Conservation (phyloP, 1,140 invertebrate genomes). For the Drosophila ohnishii region DNA sequence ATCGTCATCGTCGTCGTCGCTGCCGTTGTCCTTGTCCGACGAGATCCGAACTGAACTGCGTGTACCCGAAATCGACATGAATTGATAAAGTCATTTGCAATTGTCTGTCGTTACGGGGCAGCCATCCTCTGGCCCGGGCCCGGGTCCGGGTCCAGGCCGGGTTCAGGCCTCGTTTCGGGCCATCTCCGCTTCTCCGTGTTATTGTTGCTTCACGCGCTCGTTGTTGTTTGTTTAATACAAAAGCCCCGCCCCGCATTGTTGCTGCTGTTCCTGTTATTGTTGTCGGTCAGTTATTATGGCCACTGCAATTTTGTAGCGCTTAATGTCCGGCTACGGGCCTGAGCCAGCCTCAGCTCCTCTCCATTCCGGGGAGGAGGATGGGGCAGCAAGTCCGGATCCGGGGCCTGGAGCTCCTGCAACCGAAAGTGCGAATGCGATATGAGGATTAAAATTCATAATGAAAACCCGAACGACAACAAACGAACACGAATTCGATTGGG, state of each 20-base stretch:
- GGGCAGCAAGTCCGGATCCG: conserved; percentile 1
- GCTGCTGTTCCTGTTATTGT: conserved; percentile 45
- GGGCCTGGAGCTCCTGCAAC: conserved; percentile 49
- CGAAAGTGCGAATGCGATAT: conserved; percentile 78
- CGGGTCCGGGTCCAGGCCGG: conserved; percentile 5
- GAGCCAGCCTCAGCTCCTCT: background rate
- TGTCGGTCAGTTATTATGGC: conserved; percentile 75
- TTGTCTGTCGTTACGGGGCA: conserved; percentile 75
- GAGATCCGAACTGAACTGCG: conserved; percentile 51
- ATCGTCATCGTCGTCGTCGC: background rate
- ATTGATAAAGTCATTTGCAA: conserved; percentile 82
- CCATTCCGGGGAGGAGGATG: background rate
- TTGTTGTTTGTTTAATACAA: conserved; percentile 75
- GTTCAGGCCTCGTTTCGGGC: conserved; percentile 23
- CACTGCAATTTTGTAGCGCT: conserved; percentile 78
- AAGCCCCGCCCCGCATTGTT: conserved; percentile 29
- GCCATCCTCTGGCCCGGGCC: background rate
- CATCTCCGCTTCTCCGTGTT: conserved; percentile 38
- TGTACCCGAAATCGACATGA: conserved; percentile 76
- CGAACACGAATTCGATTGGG: conserved; percentile 33
- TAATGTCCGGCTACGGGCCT: conserved; percentile 63
- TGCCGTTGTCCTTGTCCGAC: background rate
- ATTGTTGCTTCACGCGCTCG: conserved; percentile 67
- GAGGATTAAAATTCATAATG: conserved; percentile 80
- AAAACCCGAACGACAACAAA: conserved; percentile 63